A percentile compares a stretch with the other conserved stretches of the same genome.
Conservation (phyloP, 2,113 vertebrate genomes). For the Hypanus sabinus region DNA sequence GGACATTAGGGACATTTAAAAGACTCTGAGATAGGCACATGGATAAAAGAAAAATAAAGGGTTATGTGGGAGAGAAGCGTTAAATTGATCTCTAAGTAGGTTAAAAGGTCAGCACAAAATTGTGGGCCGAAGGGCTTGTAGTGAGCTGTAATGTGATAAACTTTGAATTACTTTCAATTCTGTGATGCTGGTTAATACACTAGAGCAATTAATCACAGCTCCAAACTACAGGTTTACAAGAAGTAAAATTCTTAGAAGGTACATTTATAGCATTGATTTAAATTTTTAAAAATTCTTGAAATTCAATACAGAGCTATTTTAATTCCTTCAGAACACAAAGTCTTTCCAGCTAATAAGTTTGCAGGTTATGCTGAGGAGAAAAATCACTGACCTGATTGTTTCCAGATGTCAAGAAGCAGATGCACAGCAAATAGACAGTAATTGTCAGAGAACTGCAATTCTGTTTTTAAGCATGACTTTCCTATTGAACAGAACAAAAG, state of each 20-base stretch:
- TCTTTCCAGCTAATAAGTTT: background rate
- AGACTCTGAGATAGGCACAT: too few species aligned
- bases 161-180: background rate
- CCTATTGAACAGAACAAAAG: constrained; percentile 53
- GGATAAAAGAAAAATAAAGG: too few species aligned
- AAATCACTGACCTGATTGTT: constrained; percentile 68
- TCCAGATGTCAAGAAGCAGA: constrained; percentile 85
- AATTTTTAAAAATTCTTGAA: background rate
- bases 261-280: background rate
- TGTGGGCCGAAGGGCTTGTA: too few species aligned
- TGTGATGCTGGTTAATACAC: too few species aligned
- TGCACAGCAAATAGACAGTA: constrained; percentile 93
- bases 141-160: background rate
- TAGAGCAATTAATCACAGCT: too few species aligned
- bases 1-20: too few species aligned
- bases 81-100: too few species aligned
- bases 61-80: too few species aligned
- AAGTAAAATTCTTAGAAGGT: too few species aligned
- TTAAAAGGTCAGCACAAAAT: too few species aligned
- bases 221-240: background rate
- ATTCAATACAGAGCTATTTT: background rate
- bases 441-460: constrained; percentile 91
- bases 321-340: background rate
- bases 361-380: background rate
- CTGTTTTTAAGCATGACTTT: constrained; percentile 82